These are phyloP conservation scores for Gorsachius magnificus DNA, from an alignment of 2,797 vertebrate species.

Conservation along the genomic window DNA sequence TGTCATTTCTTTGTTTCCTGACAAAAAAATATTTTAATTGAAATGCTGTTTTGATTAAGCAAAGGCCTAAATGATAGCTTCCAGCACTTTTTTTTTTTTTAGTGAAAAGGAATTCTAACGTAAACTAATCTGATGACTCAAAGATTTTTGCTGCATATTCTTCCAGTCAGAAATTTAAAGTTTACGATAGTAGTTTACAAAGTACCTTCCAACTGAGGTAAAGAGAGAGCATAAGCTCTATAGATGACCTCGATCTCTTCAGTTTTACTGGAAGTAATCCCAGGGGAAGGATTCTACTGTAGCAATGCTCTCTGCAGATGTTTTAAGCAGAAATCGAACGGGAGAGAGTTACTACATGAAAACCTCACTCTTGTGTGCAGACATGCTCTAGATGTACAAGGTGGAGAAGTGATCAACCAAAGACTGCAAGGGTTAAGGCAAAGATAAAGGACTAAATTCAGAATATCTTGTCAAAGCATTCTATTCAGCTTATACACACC, in stretches of 20 bases:
- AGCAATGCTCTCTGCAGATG: neutral
- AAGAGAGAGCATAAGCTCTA: neutral
- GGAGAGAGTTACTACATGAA: neutral
- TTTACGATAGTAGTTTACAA: neutral
- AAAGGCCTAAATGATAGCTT: constrained; percentile 43
- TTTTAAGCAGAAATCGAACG: neutral
- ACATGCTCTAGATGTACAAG: neutral
- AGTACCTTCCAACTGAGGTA: neutral
- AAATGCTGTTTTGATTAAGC: constrained; percentile 37
- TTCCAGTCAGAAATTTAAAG: constrained; percentile 22
- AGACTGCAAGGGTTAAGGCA: neutral
- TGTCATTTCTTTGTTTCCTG: constrained; percentile 47
- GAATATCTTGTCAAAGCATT: neutral
- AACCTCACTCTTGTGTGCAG: neutral
- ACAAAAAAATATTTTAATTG: constrained; percentile 18
- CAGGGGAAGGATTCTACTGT: neutral
- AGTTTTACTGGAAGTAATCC: neutral
- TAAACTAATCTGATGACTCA: constrained; percentile 38
- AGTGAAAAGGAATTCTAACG: neutral
- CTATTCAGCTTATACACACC: neutral
- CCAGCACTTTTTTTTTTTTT: constrained; percentile 12
- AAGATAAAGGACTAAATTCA: neutral
- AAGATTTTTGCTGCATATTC: neutral
- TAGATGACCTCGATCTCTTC: neutral
- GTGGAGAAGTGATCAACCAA: neutral